phyloP scores from a whole-genome alignment of 1,140 invertebrate genomes.

The Telenomus remus region DNA sequence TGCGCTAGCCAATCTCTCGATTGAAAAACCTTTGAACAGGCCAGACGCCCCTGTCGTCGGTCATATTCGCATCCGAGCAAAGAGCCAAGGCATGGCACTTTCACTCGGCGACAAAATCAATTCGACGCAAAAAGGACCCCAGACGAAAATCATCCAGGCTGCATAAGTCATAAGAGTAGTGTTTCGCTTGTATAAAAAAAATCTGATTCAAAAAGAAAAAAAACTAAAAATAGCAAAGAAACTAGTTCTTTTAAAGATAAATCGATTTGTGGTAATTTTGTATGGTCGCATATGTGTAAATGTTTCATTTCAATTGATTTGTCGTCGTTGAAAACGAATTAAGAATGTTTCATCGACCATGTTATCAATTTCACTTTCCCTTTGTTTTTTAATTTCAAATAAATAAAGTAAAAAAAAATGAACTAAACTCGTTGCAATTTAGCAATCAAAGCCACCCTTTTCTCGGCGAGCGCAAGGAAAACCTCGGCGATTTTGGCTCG shows the following conservation, averaged over 20 bases:
- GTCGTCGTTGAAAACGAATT: conserved; percentile 11
- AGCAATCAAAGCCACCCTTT: no score
- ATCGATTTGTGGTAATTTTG: conserved; percentile 9
- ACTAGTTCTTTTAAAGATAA: conserved; percentile 12
- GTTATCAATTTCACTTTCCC: background rate
- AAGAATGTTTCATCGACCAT: background rate
- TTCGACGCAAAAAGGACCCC: conserved; percentile 86
- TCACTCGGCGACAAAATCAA: conserved; percentile 98
- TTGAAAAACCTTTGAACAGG: conserved; percentile 95
- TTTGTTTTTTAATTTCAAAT: no score
- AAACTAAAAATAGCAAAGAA: conserved; percentile 5
- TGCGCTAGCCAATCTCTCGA: conserved; percentile 97
- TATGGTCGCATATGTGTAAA: conserved; percentile 16
- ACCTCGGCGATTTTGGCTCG: conserved; percentile 51
- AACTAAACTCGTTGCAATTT: conserved; percentile 21
- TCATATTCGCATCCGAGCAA: conserved; percentile 97
- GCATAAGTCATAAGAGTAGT: conserved; percentile 67
- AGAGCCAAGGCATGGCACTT: conserved; percentile 99
- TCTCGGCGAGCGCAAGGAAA: conserved; percentile 17
- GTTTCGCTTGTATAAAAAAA: conserved; percentile 29
- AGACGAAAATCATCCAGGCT: conserved; percentile 78
- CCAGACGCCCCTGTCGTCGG: conserved; percentile 93
- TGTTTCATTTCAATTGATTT: conserved; percentile 4
- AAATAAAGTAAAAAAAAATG: no score
- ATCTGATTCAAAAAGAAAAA: conserved; percentile 13